A percentile compares a stretch with the other conserved stretches of the same genome.
phyloP scores from a whole-genome alignment of 2,113 vertebrate species.

The Sclerurus mexicanus region DNA sequence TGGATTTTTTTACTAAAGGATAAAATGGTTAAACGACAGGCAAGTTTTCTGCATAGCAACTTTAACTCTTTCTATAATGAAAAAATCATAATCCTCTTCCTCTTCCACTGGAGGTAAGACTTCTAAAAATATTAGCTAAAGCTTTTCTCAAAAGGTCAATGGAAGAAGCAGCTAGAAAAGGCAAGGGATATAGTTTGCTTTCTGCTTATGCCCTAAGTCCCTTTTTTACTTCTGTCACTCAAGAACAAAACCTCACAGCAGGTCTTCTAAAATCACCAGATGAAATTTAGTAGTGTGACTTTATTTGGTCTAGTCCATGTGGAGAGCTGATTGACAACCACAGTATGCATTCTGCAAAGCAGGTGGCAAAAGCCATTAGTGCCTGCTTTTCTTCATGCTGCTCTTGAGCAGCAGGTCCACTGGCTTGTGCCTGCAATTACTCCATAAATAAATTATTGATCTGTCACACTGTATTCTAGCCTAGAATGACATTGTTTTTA shows the following conservation, averaged over 20 bases:
- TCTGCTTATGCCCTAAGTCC: neutral
- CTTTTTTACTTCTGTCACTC: neutral
- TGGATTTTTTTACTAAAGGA: neutral
- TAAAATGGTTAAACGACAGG: neutral
- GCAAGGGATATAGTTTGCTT: neutral
- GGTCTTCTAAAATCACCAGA: neutral
- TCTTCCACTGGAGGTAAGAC: neutral
- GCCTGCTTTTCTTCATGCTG: neutral
- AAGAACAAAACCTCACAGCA: neutral
- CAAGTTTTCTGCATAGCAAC: neutral
- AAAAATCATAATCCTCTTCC: neutral
- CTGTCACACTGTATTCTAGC: neutral
- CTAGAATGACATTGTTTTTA: neutral
- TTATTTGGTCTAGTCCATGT: neutral
- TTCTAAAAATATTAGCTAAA: neutral
- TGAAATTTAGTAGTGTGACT: neutral
- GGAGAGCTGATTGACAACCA: neutral
- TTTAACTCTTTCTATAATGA: neutral
- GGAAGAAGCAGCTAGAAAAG: neutral
- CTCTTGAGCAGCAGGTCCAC: neutral
- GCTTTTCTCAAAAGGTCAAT: neutral
- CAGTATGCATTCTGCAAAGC: rapidly evolving
- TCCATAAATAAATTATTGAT: neutral
- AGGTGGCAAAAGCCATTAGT: neutral
- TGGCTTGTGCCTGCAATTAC: neutral